These are phyloP conservation scores for Merodon equestris DNA, from an alignment of 2,888 invertebrate genomes.

Conservation along the genomic window DNA sequence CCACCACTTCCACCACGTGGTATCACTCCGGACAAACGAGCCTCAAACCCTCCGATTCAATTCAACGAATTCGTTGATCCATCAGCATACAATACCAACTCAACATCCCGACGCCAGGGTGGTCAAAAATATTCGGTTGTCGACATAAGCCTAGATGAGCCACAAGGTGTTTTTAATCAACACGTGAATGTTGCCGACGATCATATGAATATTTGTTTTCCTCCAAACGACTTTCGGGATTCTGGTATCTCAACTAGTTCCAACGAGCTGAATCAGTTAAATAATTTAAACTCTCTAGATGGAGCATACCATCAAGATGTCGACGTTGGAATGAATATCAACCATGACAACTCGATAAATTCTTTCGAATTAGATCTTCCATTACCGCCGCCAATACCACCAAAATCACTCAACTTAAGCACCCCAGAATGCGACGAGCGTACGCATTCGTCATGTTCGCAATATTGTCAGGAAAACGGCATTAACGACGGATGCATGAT, in stretches of 20 bases:
- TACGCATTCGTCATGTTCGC: conserved; percentile 69
- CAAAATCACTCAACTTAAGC: conserved; percentile 74
- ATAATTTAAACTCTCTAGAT: conserved; percentile 74
- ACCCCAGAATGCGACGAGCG: conserved; percentile 58
- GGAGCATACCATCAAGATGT: conserved; percentile 74
- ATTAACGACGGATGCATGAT: conserved; percentile 73
- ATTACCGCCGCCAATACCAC: conserved; percentile 77
- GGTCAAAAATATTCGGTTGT: conserved; percentile 79
- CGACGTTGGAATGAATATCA: conserved; percentile 72
- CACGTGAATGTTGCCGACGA: conserved; percentile 71
- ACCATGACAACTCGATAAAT: conserved; percentile 74
- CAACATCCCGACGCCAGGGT: conserved; percentile 70
- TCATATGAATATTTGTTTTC: conserved; percentile 74
- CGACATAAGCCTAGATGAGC: conserved; percentile 80
- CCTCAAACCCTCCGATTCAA: conserved; percentile 76
- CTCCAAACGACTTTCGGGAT: conserved; percentile 77
- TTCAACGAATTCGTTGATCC: conserved; percentile 75
- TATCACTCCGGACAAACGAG: conserved; percentile 80
- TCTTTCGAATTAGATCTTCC: conserved; percentile 77
- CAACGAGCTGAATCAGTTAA: conserved; percentile 75
- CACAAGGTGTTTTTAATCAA: conserved; percentile 75
- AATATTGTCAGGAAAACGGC: conserved; percentile 71
- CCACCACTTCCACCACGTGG: conserved; percentile 91
- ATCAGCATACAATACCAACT: conserved; percentile 71
- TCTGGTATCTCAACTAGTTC: conserved; percentile 79